These are phyloP conservation scores for Drosophila pegasa DNA, from an alignment of 2,888 invertebrate genomes.

Conservation along the genomic window DNA sequence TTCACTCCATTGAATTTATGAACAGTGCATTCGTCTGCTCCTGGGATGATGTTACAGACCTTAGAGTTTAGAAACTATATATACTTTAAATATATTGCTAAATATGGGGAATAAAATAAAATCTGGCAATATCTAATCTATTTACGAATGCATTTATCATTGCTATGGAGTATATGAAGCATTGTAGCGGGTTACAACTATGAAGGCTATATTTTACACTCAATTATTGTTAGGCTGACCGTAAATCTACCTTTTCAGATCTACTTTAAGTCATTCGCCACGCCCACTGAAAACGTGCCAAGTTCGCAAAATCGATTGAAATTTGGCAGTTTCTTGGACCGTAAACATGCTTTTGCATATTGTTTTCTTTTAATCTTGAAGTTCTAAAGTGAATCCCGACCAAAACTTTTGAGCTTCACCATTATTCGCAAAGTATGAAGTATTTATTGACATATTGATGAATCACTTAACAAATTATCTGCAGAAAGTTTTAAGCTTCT, in stretches of 20 bases:
- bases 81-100: too few species aligned
- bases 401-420: background rate
- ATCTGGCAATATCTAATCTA: background rate
- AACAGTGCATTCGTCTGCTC: background rate
- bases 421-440: background rate
- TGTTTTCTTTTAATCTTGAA: background rate
- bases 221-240: background rate
- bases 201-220: background rate
- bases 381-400: background rate
- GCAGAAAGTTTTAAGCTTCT: slow-evolving; percentile 1
- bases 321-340: background rate
- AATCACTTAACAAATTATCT: background rate
- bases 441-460: slow-evolving; percentile 11
- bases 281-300: background rate
- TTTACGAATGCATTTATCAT: background rate
- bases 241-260: background rate
- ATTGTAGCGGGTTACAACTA: too few species aligned
- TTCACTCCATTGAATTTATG: background rate
- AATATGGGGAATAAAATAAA: too few species aligned
- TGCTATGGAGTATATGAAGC: too few species aligned
- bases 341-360: background rate
- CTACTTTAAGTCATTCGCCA: background rate
- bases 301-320: background rate
- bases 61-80: too few species aligned
- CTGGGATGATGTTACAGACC: background rate